Base-by-base conservation (phyloP, 1,140 invertebrate genomes). In the Pinna nobilis region DNA sequence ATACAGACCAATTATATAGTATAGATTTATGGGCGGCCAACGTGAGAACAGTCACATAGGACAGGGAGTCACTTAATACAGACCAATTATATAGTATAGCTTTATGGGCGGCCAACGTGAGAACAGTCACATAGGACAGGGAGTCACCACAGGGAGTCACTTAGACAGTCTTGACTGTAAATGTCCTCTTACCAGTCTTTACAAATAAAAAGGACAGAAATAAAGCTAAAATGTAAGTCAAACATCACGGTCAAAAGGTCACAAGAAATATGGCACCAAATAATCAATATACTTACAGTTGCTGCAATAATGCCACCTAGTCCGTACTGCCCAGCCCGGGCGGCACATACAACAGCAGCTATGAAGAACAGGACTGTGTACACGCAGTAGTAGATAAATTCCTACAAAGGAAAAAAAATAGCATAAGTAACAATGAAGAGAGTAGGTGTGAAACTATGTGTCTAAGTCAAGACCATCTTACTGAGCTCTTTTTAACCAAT, bases 371-470 rank as follows among this genome's bases (percentile, higher is more conserved):
- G 92, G 6, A 93, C 81, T 4, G 92, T 91, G 93, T 93, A 94
- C 3, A 95, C 60, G 1, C 89, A 88, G 85, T 93, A 94, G 88
- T 93, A 95, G 15, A 92, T 89, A 37, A 95, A 92, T 90, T 96
- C 92, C 92, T 93, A 82, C 28, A 78, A 71, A 75, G 70, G 64
- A 28, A 59, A 70, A 18, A 35, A 63, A 18, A 70, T 49, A 61
- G 49, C 53, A 61, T 25, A 51, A 33, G 30, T 61, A 13, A 39
- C 9, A 33, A 49, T 20, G 18, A 23, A 23, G 23, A 18, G 5
- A 7, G 23, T 49, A 4, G 11, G 18, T 49, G 18, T 23, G 18
- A 23, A n/a, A 49, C 44, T 7, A n/a, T 18, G 23, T n/a, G 44
- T 23, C 18, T 6, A 18, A 49, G 44, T 7, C 23, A 4, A 11